phyloP scores from a whole-genome alignment of 2,888 invertebrate species.

The Pycnomerus fuliginosus region DNA sequence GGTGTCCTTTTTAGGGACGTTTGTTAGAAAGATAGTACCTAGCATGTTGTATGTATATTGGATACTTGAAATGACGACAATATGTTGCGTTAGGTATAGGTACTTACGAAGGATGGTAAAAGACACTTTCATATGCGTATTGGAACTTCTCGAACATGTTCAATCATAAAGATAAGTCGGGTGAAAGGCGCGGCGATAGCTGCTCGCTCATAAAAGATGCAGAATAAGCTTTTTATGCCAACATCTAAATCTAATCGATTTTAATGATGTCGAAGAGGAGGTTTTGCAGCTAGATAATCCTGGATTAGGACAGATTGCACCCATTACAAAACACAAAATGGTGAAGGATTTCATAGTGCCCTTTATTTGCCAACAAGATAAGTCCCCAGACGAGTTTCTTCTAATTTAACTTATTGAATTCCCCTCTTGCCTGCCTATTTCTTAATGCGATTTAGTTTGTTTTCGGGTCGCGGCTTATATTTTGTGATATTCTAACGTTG shows the following conservation, averaged over 20 bases:
- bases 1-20: too few species aligned
- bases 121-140: conserved; percentile 15
- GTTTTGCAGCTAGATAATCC: conserved; percentile 36
- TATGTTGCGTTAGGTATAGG: too few species aligned
- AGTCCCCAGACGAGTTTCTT: conserved; percentile 13
- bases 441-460: conserved; percentile 21
- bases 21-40: too few species aligned
- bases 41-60: too few species aligned
- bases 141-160: conserved; percentile 25
- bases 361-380: conserved; percentile 29
- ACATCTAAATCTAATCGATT: conserved; percentile 35
- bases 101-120: background rate
- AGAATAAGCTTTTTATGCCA: conserved; percentile 30
- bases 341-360: conserved; percentile 27
- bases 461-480: too few species aligned
- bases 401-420: conserved; percentile 24
- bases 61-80: too few species aligned
- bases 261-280: conserved; percentile 32
- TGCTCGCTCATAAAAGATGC: conserved; percentile 23
- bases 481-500: too few species aligned
- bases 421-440: conserved; percentile 10
- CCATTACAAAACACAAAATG: conserved; percentile 36
- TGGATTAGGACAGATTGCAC: conserved; percentile 36
- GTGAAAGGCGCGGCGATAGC: conserved; percentile 20
- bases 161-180: conserved; percentile 26